Base-by-base conservation (phyloP, 2,113 vertebrate species). In the Scomber japonicus region DNA sequence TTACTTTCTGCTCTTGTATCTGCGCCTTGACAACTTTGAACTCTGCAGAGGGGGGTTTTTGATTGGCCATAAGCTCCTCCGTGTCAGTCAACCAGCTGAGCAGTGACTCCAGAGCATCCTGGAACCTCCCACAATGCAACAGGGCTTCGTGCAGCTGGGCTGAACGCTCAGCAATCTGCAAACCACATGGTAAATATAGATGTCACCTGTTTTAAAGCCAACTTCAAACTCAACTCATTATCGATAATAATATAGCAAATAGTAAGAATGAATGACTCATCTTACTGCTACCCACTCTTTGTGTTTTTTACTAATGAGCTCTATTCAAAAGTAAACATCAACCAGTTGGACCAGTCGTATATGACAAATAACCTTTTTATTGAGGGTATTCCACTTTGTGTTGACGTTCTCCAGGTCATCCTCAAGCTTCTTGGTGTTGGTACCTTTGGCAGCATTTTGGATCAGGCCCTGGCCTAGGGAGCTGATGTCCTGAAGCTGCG, bases 1-100 rank as follows among this genome's bases (percentile, higher is more conserved):
- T 94, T 93, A 98, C 98, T 94, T 97, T 99, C 89, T 99, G 98
- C 84, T 99, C 98, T 86, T 99, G 98, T 91, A 99, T 99, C 92
- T 99, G 98, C 55, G 98, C 98, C 89, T 99, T 99, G 67, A 99
- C 97, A 62, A 99, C 98, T 96, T 99, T 99, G 92, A 97, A 99
- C 88, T 99, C 98, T 0, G 98, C 98, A 27, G 97, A 99, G 0
- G 97, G 97, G 48, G 97, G 96, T 75, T 98, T 99, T 73, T 99
- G 98, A 93, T 96, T 99, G 93, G 96, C 96, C 80, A 99, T 94
- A 1, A 99, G 97, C 21, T 99, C 98, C 75, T 99, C 98, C 0
- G 98, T 99, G 90, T 99, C 98, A 30, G 92, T 96, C 78, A 99
- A 94, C 98, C 98, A 99, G 92, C 97, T 97, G 78, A 99, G 96